Base-by-base conservation (phyloP, 2,888 invertebrate species). In the Lasioglossum oenotherae region DNA sequence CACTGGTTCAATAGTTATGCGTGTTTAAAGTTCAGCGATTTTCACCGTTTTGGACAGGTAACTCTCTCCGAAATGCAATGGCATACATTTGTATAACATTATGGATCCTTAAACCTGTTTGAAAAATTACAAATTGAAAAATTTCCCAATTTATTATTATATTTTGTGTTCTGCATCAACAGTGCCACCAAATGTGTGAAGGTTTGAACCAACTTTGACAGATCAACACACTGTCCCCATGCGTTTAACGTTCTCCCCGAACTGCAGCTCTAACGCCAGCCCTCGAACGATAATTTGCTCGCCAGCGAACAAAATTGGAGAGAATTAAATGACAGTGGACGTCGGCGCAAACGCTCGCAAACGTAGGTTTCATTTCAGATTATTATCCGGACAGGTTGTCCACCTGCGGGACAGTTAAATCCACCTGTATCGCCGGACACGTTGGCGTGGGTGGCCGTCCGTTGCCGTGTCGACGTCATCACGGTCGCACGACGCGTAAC, bases 401-500 rank as follows among this genome's bases (percentile, higher is more conserved):
- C 76, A 74, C 85, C 74, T 77, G 79, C 38, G 35, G 19, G 31
- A 31, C 89, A 91, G 89, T 93, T 92, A 92, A 89, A 89, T 90
- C 92, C 93, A 93, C 89, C 90, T 87, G 73, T 76, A 72, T 81
- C 87, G 84, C 81, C 69, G 74, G 88, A 91, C 88, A 76, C 31
- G 83, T 75, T 35, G 69, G 64, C 53, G 73, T 46, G 64, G 64
- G 64, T 19, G 64, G 31, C 8, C 6, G 64, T 16, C 64, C 31
- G 31, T 31, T 64, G 8, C 31, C 19, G 64, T 31, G 31, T 64
- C 64, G 64, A 64, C 31, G 64, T 41, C 44, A 78, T 12, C 53
- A 49, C 38, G 64, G 75, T 6, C 49, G 57, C 72, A 41, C 49
- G 38, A 73, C 53, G 35, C 60, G 71, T 38, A 72, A 81, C 60